Evolutionary conservation across 2,113 vertebrate species (phyloP).

Genomic region (Salminus brasiliensis): DNA sequence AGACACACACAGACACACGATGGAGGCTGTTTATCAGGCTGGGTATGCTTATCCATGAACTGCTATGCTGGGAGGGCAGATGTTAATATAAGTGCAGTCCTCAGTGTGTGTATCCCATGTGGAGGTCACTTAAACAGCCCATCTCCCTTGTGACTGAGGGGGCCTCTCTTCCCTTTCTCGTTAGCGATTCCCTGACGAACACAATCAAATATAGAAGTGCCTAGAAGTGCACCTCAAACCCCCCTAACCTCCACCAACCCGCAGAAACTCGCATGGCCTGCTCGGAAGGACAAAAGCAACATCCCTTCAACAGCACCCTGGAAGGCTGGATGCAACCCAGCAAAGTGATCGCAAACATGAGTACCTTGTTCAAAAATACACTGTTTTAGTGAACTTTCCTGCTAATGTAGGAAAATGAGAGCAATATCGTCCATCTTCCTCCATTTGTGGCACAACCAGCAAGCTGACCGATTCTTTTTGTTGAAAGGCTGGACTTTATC

Average conservation of each 20-base stretch:
- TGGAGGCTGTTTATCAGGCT: too few species aligned
- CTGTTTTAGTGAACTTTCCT: too few species aligned
- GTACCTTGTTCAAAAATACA: too few species aligned
- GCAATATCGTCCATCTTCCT: too few species aligned
- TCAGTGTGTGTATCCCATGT: neutral
- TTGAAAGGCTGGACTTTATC: too few species aligned
- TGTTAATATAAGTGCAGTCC: neutral
- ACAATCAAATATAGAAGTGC: conserved; percentile 10
- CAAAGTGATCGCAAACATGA: too few species aligned
- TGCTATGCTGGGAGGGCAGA: neutral
- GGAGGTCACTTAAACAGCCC: conserved; percentile 13
- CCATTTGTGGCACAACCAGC: too few species aligned
- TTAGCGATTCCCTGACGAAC: conserved; percentile 27
- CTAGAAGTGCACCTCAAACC: neutral
- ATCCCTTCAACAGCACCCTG: neutral
- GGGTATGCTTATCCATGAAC: neutral
- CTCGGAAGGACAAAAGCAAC: neutral
- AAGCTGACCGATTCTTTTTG: too few species aligned
- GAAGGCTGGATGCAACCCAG: too few species aligned
- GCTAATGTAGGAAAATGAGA: too few species aligned
- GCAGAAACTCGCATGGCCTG: neutral
- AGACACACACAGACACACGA: too few species aligned
- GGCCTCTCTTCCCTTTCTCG: conserved; percentile 27
- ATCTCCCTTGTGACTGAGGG: conserved; percentile 30
- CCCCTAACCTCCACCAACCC: neutral